These are phyloP conservation scores for Subanguina moxae DNA, from an alignment of 1,140 invertebrate genomes.

Conservation along the genomic window DNA sequence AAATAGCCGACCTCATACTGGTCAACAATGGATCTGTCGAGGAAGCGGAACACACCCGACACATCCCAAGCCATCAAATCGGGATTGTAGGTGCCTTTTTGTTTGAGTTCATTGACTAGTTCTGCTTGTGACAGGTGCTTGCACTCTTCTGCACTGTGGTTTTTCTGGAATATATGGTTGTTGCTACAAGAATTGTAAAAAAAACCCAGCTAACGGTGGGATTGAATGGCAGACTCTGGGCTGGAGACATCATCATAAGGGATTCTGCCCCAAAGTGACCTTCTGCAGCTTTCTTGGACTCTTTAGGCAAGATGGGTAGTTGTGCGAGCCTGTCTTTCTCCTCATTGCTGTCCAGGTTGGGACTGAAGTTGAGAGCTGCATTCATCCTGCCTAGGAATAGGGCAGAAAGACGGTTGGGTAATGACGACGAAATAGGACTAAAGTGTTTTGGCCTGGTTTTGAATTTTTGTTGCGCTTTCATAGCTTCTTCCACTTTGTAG, in stretches of 20 bases:
- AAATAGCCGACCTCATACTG: slow-evolving; percentile 54
- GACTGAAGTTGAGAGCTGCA: slow-evolving; percentile 34
- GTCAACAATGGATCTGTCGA: slow-evolving; percentile 55
- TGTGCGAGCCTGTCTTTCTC: background rate
- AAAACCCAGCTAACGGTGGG: background rate
- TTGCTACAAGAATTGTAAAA: background rate
- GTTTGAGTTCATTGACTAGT: slow-evolving; percentile 53
- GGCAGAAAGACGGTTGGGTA: slow-evolving; percentile 42
- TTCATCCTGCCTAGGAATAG: slow-evolving; percentile 40
- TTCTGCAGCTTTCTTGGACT: background rate
- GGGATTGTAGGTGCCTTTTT: slow-evolving; percentile 58
- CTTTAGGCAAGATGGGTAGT: slow-evolving; percentile 11
- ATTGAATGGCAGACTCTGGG: slow-evolving; percentile 20
- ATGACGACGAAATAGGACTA: slow-evolving; percentile 40
- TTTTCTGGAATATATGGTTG: slow-evolving; percentile 31
- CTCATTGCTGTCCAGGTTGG: slow-evolving; percentile 9
- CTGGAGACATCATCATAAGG: background rate
- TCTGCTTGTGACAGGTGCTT: slow-evolving; percentile 51
- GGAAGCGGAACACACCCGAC: slow-evolving; percentile 54
- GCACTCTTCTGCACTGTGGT: slow-evolving; percentile 54
- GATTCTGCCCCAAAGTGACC: slow-evolving; percentile 3
- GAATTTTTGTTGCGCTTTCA: background rate
- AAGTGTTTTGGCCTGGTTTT: slow-evolving; percentile 12
- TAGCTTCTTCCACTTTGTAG: background rate
- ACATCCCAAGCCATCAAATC: slow-evolving; percentile 59